Evolutionary conservation across 1,140 invertebrate genomes (phyloP), one percentile per base, ranked within the genome.

Genomic region (Microvelia longipes): DNA sequence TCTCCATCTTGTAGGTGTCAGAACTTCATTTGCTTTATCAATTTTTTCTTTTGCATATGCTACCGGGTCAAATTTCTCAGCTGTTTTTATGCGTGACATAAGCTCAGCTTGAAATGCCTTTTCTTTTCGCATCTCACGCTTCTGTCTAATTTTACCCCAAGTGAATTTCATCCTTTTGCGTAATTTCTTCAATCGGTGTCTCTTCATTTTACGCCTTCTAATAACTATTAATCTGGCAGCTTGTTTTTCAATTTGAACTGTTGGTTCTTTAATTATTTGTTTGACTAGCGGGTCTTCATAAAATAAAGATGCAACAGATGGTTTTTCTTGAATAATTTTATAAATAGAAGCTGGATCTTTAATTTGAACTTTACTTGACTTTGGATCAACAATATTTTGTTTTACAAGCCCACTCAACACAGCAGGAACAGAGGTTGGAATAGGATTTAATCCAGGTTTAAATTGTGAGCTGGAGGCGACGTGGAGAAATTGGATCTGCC

Each of bases 171-270:
- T 90, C 71, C 80, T 85, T 76, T 89, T 93, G 69, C 88, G 82
- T 28, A 91, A 78, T 78, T 94, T 94, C 75, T 77, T 88, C 62
- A 89, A 80, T 77, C 93, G 91, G 75, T 94, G 92, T 75, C 88
- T 90, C 76, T 88, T 92, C 87, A 95, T 93, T 80, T 94, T 95
- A 50, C 83, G 85, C 64, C 85, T 82, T 61, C 92, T 83, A 64
- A 93, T 93, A 0, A 88, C 85, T 74, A 93, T 88, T 50, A 93
- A 76, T 67, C 88, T 80, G 0, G 82, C 84, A 0, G 91, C 90
- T 75, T 87, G 83, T 75, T 88, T 91, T 73, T 85, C 84, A 28
- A 71, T 50, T 2, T 62, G 70, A 29, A 69, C 60, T 14, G 29
- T 13, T 72, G 69, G 28, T n/a, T 72, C 71, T 35, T 67, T 26